Evolutionary conservation across 2,797 vertebrate genomes (phyloP).

Genomic region (Halcyon smyrnensis): DNA sequence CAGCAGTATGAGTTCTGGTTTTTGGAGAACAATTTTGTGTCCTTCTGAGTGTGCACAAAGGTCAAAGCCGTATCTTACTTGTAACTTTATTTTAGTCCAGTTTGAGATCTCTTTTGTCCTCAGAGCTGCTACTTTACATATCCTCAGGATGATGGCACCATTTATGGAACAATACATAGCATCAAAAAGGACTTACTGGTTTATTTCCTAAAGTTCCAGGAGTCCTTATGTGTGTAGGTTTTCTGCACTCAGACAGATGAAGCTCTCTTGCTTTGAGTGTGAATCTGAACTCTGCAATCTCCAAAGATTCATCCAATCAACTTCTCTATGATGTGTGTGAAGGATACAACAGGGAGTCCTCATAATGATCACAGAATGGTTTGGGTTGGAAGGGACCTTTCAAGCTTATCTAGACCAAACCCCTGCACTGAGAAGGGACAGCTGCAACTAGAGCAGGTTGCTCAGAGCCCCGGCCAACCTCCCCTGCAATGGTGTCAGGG

Average conservation of each 20-base stretch:
- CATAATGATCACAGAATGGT: rapidly evolving
- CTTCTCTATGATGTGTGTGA: neutral
- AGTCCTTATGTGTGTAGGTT: rapidly evolving
- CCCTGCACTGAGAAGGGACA: neutral
- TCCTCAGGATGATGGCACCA: neutral
- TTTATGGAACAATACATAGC: neutral
- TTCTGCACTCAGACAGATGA: neutral
- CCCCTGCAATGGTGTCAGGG: neutral
- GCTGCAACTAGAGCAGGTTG: neutral
- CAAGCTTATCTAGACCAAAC: neutral
- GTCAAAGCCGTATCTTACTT: neutral
- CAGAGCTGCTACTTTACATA: neutral
- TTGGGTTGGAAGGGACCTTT: neutral
- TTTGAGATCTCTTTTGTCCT: slow-evolving; percentile 1
- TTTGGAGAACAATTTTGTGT: neutral
- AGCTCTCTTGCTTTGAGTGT: neutral
- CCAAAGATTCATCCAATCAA: neutral
- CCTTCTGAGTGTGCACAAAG: neutral
- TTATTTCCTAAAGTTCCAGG: slow-evolving; percentile 20
- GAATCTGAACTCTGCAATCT: neutral
- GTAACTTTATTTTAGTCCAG: neutral
- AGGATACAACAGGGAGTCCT: neutral
- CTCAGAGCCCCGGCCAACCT: neutral
- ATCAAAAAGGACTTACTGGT: neutral
- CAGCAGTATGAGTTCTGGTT: neutral